These are phyloP conservation scores for Phalacrocorax carbo DNA, from an alignment of 2,113 vertebrate species.

Conservation along the genomic window DNA sequence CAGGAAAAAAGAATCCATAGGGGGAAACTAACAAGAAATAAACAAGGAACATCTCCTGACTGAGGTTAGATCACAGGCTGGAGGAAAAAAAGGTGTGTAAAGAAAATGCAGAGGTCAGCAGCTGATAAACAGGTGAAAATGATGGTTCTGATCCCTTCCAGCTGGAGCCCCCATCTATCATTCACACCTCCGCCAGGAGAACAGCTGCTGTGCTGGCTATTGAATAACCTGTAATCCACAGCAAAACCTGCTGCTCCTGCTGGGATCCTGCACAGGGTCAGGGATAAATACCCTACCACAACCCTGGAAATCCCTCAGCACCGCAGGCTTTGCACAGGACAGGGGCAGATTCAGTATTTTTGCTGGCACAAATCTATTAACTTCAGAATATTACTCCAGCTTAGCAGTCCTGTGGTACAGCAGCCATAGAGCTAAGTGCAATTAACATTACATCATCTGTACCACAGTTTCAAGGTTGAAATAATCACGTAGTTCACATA, in stretches of 20 bases:
- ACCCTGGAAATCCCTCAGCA: background rate
- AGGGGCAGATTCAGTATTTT: background rate
- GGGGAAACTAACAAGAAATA: background rate
- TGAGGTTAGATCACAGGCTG: background rate
- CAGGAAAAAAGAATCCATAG: background rate
- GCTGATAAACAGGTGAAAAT: constrained; percentile 3
- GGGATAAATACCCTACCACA: background rate
- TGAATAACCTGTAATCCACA: background rate
- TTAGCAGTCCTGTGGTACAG: background rate
- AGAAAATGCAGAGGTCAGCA: background rate
- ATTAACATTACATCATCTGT: constrained; percentile 52
- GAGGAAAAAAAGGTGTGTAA: background rate
- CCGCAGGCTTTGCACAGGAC: background rate
- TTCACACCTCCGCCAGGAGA: background rate
- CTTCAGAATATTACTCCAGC: background rate
- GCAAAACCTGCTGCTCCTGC: background rate
- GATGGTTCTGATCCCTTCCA: background rate
- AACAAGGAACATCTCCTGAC: background rate
- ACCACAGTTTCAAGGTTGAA: constrained; percentile 20
- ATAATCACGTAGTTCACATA: constrained; percentile 17
- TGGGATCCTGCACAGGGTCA: background rate
- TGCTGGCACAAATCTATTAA: background rate
- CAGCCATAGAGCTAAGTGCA: background rate
- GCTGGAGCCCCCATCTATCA: background rate
- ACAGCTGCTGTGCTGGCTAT: background rate